Percentiles rank a stretch among this genome's conserved stretches.
These are phyloP conservation scores for Balaenoptera acutorostrata DNA, from an alignment of 2,113 vertebrate genomes.

Conservation along the genomic window DNA sequence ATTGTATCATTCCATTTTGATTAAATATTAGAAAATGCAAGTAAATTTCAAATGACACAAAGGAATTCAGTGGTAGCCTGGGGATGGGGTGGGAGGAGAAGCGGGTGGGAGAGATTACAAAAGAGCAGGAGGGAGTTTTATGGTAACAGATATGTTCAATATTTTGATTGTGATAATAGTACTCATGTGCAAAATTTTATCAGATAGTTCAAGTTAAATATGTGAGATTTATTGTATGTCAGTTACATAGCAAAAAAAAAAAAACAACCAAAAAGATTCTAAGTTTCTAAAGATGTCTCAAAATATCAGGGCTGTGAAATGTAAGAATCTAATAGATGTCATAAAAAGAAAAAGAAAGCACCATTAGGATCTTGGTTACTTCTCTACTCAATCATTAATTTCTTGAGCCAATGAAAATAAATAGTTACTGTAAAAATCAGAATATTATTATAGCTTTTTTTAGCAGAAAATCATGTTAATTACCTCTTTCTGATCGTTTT, in stretches of 20 bases:
- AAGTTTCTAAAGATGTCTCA: neutral
- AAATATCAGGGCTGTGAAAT: neutral
- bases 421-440: neutral
- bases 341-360: neutral
- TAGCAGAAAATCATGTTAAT: slow-evolving; percentile 7
- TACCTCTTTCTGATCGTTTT: neutral
- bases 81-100: too few relatives aligned
- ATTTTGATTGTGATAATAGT: neutral
- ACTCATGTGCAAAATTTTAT: neutral
- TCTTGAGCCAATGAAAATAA: neutral
- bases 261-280: neutral
- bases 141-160: neutral
- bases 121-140: neutral
- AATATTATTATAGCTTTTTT: neutral
- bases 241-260: neutral
- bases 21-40: neutral
- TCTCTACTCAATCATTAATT: neutral
- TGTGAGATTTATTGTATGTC: neutral
- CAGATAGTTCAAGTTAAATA: neutral
- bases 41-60: neutral
- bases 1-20: neutral
- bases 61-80: neutral
- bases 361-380: neutral
- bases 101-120: neutral
- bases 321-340: neutral